These are phyloP conservation scores for Esox masquinongy DNA, from an alignment of 2,797 vertebrate species.

Conservation along the genomic window DNA sequence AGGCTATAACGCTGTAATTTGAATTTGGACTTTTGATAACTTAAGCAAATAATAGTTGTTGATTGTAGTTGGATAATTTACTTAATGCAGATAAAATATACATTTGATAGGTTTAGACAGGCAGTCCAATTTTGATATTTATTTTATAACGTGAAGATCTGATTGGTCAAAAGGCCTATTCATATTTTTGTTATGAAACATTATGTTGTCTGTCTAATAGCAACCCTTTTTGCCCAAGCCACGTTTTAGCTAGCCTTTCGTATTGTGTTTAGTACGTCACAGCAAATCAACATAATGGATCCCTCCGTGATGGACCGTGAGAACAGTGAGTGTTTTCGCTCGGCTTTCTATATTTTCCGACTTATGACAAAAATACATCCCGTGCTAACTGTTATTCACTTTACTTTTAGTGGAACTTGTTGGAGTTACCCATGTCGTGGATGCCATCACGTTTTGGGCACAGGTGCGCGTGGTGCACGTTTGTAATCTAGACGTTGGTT, in stretches of 20 bases:
- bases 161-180: too few relatives aligned
- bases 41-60: too few relatives aligned
- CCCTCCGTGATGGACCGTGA: slow-evolving; percentile 1
- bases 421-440: slow-evolving; percentile 77
- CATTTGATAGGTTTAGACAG: too few relatives aligned
- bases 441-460: slow-evolving; percentile 82
- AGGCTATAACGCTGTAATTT: too few relatives aligned
- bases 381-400: background rate
- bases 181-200: too few relatives aligned
- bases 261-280: background rate
- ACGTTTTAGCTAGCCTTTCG: background rate
- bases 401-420: slow-evolving; percentile 71
- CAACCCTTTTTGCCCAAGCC: background rate
- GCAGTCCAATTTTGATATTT: too few relatives aligned
- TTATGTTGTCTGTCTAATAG: too few relatives aligned
- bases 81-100: too few relatives aligned
- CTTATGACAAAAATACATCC: background rate
- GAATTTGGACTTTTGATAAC: too few relatives aligned
- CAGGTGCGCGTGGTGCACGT: slow-evolving; percentile 62
- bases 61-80: too few relatives aligned
- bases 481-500: background rate
- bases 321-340: slow-evolving; percentile 25
- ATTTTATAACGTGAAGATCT: too few relatives aligned
- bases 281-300: slow-evolving; percentile 8
- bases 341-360: background rate